Conservation (phyloP, 1,140 invertebrate genomes). For the Leptestheria dahalacensis region DNA sequence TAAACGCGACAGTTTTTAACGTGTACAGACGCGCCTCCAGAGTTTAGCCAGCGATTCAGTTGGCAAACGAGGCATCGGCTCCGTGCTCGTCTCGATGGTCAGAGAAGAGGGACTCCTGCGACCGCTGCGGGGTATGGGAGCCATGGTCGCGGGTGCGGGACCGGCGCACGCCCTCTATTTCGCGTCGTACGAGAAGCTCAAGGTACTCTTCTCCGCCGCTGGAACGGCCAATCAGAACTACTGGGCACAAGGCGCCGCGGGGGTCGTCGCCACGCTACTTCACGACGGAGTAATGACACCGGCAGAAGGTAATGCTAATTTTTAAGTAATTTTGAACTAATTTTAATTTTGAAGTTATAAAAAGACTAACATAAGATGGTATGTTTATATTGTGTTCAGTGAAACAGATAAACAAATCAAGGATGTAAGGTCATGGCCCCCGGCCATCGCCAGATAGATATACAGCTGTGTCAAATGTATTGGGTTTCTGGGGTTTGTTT, state of each 20-base stretch:
- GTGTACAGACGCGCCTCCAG: conserved; percentile 89
- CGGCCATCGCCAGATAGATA: no score
- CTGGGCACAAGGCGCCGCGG: conserved; percentile 44
- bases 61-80: conserved; percentile 47
- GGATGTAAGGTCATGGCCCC: no score
- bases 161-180: conserved; percentile 99
- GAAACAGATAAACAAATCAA: no score
- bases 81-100: conserved; percentile 75
- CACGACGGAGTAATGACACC: conserved; percentile 99
- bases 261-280: conserved; percentile 64
- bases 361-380: no score
- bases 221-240: conserved; percentile 40
- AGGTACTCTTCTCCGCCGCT: conserved; percentile 49
- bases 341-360: no score
- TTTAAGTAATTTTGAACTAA: not conserved
- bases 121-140: conserved; percentile 82
- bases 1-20: conserved; percentile 22
- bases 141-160: conserved; percentile 82
- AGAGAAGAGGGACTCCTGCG: conserved; percentile 75
- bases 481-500: no score
- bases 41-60: conserved; percentile 57
- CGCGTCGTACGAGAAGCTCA: conserved; percentile 89
- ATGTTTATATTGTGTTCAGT: no score
- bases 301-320: conserved; percentile 61
- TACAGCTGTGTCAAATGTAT: no score